Evolutionary conservation across 2,888 invertebrate genomes (phyloP).

Genomic region (Deilephila elpenor): DNA sequence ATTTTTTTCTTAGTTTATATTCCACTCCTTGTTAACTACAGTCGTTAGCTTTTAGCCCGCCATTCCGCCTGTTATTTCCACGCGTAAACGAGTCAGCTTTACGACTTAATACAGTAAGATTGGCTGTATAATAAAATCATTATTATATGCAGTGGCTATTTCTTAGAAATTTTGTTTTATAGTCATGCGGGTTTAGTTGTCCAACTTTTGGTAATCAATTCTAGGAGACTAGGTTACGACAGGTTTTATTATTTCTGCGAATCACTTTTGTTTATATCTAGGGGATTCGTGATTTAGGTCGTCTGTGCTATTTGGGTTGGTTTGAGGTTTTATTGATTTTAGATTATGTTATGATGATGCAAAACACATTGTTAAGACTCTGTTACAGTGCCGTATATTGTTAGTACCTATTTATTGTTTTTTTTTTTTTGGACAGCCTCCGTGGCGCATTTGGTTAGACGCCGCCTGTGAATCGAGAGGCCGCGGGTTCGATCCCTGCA

Average conservation of each 20-base stretch:
- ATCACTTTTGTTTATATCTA: neutral
- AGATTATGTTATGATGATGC: too few relatives aligned
- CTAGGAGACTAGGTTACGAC: conserved; percentile 2
- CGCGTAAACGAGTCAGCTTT: conserved; percentile 48
- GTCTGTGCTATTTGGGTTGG: neutral
- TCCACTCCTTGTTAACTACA: conserved; percentile 57
- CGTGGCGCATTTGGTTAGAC: too few relatives aligned
- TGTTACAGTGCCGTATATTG: too few relatives aligned
- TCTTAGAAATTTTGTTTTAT: conserved; percentile 28
- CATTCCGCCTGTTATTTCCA: conserved; percentile 53
- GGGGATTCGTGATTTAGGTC: neutral
- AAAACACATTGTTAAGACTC: too few relatives aligned
- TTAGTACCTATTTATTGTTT: too few relatives aligned
- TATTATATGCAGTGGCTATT: conserved; percentile 15
- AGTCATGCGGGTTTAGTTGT: neutral
- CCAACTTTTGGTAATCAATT: conserved; percentile 13
- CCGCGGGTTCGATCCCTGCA: too few relatives aligned
- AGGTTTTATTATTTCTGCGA: neutral
- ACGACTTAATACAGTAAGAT: conserved; percentile 33
- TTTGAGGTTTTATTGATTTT: too few relatives aligned
- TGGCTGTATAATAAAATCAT: conserved; percentile 28
- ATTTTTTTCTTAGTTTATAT: conserved; percentile 55
- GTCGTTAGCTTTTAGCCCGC: conserved; percentile 66
- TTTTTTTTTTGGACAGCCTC: too few relatives aligned
- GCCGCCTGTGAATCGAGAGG: too few relatives aligned